These are phyloP conservation scores for Ophion ventricosus DNA, from an alignment of 2,888 invertebrate genomes.

Conservation along the genomic window DNA sequence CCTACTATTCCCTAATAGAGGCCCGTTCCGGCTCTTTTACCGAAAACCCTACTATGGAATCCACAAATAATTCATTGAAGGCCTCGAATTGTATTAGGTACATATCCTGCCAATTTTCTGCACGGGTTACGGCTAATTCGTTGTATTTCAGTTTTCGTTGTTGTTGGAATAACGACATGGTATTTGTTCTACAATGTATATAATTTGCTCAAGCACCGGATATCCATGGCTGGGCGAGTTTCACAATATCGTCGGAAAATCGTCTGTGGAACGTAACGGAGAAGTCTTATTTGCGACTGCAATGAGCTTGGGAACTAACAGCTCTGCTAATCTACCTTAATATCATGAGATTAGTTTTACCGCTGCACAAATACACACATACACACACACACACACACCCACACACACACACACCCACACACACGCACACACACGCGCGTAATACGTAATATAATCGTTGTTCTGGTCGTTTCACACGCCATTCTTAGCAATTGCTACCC, in stretches of 20 bases:
- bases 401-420: slow-evolving; percentile 3
- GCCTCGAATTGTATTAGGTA: no score
- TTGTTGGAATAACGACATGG: neutral
- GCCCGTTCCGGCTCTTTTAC: no score
- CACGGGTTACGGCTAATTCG: neutral
- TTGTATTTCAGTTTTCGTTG: neutral
- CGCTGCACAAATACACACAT: slow-evolving; percentile 1
- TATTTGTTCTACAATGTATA: neutral
- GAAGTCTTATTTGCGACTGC: neutral
- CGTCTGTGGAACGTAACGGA: neutral
- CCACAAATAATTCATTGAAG: no score
- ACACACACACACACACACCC: neutral
- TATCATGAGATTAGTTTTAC: slow-evolving; percentile 35
- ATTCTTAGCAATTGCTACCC: neutral
- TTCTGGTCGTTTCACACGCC: neutral
- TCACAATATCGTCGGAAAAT: neutral
- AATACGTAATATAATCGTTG: slow-evolving; percentile 15
- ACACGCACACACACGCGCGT: neutral
- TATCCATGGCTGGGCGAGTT: neutral
- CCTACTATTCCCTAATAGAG: no score
- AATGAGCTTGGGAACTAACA: slow-evolving; percentile 1
- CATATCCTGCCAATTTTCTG: no score
- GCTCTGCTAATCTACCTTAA: slow-evolving; percentile 30
- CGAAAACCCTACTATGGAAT: no score
- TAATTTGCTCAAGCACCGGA: neutral